phyloP scores from a whole-genome alignment of 2,113 vertebrate genomes.

The Antechinus flavipes region DNA sequence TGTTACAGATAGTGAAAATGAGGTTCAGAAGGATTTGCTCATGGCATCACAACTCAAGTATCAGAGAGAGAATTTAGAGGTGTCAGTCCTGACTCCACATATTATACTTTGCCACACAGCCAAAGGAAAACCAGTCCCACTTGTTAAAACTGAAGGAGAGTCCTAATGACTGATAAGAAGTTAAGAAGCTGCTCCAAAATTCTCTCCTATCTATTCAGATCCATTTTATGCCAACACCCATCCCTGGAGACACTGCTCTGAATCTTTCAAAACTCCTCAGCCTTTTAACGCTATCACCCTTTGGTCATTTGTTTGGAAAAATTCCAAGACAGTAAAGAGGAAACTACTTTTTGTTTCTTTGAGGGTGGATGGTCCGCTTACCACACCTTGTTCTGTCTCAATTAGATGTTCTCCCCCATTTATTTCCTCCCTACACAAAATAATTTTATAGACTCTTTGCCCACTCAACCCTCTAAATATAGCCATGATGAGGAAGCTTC shows the following conservation, averaged over 20 bases:
- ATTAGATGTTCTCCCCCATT: not conserved
- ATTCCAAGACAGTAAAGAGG: not conserved
- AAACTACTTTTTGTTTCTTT: not conserved
- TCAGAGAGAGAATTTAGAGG: not conserved
- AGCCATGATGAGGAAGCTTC: not conserved
- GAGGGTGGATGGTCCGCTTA: not conserved
- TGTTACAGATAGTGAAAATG: not conserved
- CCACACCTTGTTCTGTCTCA: not conserved
- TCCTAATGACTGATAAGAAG: not conserved
- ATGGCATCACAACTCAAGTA: not conserved
- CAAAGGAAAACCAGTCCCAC: not conserved
- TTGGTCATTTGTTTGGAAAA: not conserved
- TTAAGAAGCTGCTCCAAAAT: not conserved
- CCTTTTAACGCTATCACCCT: not conserved
- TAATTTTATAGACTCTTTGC: not conserved
- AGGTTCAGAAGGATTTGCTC: not conserved
- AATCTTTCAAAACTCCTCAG: not conserved
- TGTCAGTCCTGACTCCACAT: not conserved
- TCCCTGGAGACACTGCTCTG: not conserved
- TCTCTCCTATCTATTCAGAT: not conserved
- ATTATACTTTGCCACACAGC: not conserved
- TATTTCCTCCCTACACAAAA: not conserved
- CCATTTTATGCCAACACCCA: not conserved
- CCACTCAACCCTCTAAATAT: not conserved
- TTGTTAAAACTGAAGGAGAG: not conserved